phyloP scores from a whole-genome alignment of 2,113 vertebrate species.

The Megaceryle torquata region DNA sequence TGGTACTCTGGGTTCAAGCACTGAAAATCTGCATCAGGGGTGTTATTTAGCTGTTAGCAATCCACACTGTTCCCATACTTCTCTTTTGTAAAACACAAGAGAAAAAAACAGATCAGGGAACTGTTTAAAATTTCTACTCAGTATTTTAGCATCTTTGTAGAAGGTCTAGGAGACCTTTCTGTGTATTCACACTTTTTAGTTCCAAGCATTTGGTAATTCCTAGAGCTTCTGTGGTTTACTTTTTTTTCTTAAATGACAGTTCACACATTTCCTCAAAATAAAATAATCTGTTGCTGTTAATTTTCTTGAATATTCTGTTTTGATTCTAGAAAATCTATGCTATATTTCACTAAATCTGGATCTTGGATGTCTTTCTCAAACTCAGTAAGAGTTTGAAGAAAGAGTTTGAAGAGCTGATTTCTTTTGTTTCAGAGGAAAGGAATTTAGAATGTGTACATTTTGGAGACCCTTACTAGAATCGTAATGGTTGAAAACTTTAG shows the following conservation, averaged over 20 bases:
- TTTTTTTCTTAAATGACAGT: background rate
- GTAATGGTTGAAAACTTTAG: background rate
- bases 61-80: background rate
- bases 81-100: background rate
- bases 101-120: background rate
- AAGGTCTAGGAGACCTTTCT: background rate
- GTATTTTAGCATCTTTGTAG: background rate
- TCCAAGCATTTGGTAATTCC: background rate
- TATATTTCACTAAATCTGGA: background rate
- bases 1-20: too few species aligned
- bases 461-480: background rate
- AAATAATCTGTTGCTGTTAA: background rate
- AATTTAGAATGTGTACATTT: background rate
- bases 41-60: too few species aligned
- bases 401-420: background rate
- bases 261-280: background rate
- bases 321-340: background rate
- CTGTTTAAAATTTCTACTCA: background rate
- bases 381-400: background rate
- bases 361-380: background rate
- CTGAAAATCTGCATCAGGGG: too few species aligned
- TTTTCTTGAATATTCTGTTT: background rate
- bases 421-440: background rate
- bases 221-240: background rate
- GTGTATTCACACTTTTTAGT: background rate